Evolutionary conservation across 2,797 vertebrate species (phyloP).

Genomic region (Lithobates pipiens): DNA sequence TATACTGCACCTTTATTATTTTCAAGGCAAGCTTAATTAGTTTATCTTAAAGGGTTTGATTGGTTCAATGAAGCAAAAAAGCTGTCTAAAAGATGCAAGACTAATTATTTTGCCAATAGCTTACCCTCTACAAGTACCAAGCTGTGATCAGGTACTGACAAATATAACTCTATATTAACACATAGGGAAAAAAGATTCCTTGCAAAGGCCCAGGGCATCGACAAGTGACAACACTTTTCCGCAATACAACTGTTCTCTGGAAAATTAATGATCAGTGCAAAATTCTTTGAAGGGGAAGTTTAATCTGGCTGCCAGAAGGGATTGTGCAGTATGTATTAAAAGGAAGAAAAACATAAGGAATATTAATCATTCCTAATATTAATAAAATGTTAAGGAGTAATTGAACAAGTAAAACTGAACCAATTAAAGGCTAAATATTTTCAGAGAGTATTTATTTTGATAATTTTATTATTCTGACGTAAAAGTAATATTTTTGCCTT

Average conservation of each 20-base stretch:
- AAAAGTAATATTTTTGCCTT: no score
- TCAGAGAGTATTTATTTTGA: no score
- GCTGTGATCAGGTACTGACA: neutral
- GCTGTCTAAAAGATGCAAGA: slow-evolving; percentile 63
- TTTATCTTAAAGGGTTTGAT: slow-evolving; percentile 69
- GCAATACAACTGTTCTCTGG: neutral
- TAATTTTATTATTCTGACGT: no score
- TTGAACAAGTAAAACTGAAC: neutral
- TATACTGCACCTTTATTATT: slow-evolving; percentile 14
- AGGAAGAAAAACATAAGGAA: neutral
- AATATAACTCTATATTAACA: neutral
- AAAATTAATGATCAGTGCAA: slow-evolving; percentile 43
- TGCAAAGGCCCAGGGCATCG: neutral
- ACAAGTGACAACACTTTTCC: slow-evolving; percentile 24
- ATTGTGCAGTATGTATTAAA: neutral
- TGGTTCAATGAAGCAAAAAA: slow-evolving; percentile 52
- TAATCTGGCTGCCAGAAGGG: neutral
- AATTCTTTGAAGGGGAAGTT: neutral
- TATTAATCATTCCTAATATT: neutral
- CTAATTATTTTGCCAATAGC: slow-evolving; percentile 37
- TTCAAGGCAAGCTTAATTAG: slow-evolving; percentile 64
- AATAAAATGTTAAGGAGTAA: neutral
- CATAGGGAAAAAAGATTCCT: neutral
- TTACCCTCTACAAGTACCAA: slow-evolving; percentile 41
- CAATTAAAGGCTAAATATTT: no score